Percentiles rank a stretch among this genome's conserved stretches.
phyloP scores from a whole-genome alignment of 2,888 invertebrate genomes.

The Antitype chi region DNA sequence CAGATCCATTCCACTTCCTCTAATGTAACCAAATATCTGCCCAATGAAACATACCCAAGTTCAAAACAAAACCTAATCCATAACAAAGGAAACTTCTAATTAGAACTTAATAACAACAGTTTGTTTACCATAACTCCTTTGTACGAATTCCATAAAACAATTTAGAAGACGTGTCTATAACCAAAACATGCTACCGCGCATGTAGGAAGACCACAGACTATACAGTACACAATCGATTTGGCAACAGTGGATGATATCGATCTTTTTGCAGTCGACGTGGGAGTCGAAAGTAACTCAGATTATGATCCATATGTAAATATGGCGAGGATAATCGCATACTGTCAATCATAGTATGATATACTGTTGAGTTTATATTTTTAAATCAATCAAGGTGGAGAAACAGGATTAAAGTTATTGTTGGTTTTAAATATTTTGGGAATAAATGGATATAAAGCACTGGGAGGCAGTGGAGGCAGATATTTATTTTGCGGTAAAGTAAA shows the following conservation, averaged over 20 bases:
- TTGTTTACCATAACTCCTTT: constrained; percentile 57
- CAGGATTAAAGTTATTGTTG: constrained; percentile 19
- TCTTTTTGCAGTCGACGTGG: constrained; percentile 42
- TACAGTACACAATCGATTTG: constrained; percentile 42
- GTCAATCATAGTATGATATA: constrained; percentile 31
- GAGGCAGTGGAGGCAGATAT: not conserved
- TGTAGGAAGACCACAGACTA: constrained; percentile 15
- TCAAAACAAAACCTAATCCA: constrained; percentile 26
- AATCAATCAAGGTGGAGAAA: constrained; percentile 41
- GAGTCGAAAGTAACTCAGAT: constrained; percentile 37
- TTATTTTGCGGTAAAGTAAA: constrained; percentile 26
- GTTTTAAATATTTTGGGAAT: constrained; percentile 24
- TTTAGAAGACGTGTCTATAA: constrained; percentile 63
- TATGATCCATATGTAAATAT: constrained; percentile 48
- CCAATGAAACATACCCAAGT: not conserved
- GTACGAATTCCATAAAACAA: constrained; percentile 59
- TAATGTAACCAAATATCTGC: constrained; percentile 8
- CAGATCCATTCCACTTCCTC: not conserved
- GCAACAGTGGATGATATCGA: constrained; percentile 32
- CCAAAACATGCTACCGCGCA: constrained; percentile 53
- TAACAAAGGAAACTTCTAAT: constrained; percentile 57
- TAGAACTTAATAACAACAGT: constrained; percentile 55
- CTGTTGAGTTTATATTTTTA: constrained; percentile 31
- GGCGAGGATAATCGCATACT: constrained; percentile 5
- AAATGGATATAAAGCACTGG: constrained; percentile 3